A percentile compares a stretch with the other conserved stretches of the same genome.
These are phyloP conservation scores for Mandrillus leucophaeus DNA, from an alignment of 2,113 vertebrate species.

Conservation along the genomic window DNA sequence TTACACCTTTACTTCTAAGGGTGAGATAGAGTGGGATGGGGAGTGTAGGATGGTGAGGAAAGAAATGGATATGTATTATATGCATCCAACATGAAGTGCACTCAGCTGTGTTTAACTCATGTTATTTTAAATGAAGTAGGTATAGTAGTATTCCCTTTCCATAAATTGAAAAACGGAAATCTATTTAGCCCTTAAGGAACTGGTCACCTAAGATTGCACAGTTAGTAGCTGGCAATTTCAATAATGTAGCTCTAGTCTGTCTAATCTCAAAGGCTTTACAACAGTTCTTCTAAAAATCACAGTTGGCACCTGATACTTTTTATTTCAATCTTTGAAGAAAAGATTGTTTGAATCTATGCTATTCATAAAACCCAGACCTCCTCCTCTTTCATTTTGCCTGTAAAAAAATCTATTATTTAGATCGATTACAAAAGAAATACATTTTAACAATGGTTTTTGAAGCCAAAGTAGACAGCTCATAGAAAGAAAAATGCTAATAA, in stretches of 20 bases:
- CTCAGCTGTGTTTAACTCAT: background rate
- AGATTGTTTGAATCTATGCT: background rate
- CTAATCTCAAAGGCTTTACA: background rate
- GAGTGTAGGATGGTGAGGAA: background rate
- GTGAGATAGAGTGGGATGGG: background rate
- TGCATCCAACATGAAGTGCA: background rate
- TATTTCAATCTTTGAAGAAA: background rate
- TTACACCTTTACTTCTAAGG: background rate
- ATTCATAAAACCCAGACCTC: background rate
- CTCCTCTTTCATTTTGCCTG: background rate
- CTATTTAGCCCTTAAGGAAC: background rate
- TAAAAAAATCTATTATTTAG: background rate
- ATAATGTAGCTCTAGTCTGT: background rate
- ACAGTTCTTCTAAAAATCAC: background rate
- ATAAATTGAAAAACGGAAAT: background rate
- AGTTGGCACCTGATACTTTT: background rate
- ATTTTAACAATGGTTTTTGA: background rate
- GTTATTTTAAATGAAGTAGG: background rate
- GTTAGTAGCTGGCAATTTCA: background rate
- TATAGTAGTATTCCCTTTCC: background rate
- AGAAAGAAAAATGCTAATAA: constrained; percentile 18
- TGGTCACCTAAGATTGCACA: background rate
- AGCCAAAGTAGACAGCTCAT: background rate
- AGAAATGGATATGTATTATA: background rate
- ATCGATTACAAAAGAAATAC: background rate